Conservation (phyloP, 2,113 vertebrate genomes). For the Entomyzon cyanotis region DNA sequence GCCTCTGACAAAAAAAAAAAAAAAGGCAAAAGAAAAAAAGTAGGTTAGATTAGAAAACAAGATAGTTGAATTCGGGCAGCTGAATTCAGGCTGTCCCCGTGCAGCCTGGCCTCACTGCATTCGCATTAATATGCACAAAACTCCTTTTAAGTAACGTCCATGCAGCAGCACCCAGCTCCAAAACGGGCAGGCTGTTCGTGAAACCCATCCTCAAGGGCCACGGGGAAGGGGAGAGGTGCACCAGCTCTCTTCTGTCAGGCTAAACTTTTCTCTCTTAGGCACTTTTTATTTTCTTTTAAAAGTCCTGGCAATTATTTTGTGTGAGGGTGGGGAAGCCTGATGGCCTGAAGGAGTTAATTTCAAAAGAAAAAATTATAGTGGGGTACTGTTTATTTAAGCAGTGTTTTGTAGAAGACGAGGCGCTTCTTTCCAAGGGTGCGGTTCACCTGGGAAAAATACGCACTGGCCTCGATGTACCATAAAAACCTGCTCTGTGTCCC, state of each 20-base stretch:
- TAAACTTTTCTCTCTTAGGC: neutral
- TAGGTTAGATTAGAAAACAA: constrained; percentile 66
- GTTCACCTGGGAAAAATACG: neutral
- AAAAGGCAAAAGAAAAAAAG: neutral
- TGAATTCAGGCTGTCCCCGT: neutral
- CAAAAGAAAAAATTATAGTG: constrained; percentile 20
- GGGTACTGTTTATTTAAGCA: constrained; percentile 36
- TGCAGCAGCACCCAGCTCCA: neutral
- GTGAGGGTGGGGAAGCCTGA: neutral
- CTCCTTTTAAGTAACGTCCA: constrained; percentile 5
- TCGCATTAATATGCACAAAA: neutral
- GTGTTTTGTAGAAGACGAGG: neutral
- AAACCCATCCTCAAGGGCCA: neutral
- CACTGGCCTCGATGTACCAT: rapidly evolving
- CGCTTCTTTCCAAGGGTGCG: neutral
- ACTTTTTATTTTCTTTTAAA: neutral
- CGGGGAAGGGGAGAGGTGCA: neutral
- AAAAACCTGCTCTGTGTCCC: neutral
- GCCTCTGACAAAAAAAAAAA: neutral
- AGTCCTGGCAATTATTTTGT: neutral
- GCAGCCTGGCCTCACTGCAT: neutral
- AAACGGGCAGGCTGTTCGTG: neutral
- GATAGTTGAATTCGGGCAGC: constrained; percentile 19
- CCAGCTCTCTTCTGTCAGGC: neutral
- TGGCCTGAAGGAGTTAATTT: constrained; percentile 60